phyloP scores from a whole-genome alignment of 2,797 vertebrate species.

The Smutsia temminckii region DNA sequence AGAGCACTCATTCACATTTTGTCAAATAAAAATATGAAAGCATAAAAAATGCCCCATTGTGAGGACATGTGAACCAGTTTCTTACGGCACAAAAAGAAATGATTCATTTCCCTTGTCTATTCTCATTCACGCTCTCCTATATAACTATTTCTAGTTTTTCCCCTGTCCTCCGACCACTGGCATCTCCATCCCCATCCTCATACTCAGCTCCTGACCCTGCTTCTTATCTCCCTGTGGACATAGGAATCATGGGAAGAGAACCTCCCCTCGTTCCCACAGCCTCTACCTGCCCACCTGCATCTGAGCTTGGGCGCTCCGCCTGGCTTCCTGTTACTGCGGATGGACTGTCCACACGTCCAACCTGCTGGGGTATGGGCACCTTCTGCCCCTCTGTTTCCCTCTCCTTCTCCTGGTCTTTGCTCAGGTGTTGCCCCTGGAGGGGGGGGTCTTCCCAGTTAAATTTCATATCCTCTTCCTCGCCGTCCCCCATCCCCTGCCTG shows the following conservation, averaged over 20 bases:
- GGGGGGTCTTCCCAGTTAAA: background rate
- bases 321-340: background rate
- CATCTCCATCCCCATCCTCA: too few relatives aligned
- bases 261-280: accelerated
- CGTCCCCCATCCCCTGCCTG: background rate
- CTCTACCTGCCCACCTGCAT: accelerated
- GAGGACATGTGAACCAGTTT: background rate
- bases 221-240: background rate
- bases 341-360: background rate
- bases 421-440: background rate
- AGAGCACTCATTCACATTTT: background rate
- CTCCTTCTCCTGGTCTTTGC: background rate
- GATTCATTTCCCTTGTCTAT: background rate
- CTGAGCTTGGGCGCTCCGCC: accelerated
- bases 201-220: background rate
- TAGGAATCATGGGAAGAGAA: background rate
- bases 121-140: background rate
- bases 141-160: background rate
- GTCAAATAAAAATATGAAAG: background rate
- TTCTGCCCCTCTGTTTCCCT: background rate
- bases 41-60: background rate
- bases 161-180: background rate
- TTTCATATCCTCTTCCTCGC: background rate
- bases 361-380: accelerated
- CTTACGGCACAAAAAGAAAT: background rate